Evolutionary conservation across 2,888 invertebrate genomes (phyloP).

Genomic region (Trachelus stipa): DNA sequence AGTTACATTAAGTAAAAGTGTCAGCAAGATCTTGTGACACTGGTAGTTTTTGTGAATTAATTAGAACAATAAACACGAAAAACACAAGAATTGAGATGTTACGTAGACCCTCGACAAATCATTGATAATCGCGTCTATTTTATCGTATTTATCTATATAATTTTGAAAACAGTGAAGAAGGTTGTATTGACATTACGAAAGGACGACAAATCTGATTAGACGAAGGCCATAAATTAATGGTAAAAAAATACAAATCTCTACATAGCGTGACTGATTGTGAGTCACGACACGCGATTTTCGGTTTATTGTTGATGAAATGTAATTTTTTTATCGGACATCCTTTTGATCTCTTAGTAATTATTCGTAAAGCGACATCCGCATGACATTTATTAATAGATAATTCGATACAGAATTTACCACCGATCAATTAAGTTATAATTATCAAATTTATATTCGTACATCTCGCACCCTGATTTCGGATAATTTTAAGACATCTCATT

Average conservation of each 20-base stretch:
- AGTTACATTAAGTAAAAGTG: not conserved
- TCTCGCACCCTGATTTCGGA: not conserved
- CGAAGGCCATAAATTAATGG: too few species aligned
- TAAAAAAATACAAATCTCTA: too few species aligned
- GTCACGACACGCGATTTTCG: too few species aligned
- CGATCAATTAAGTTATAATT: not conserved
- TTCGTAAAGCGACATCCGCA: not conserved
- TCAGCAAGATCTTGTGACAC: not conserved
- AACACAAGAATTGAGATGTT: not conserved
- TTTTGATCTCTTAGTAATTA: not conserved
- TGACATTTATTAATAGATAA: not conserved
- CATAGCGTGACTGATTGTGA: too few species aligned
- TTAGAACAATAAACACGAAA: too few species aligned
- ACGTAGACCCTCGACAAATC: not conserved
- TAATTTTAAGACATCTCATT: not conserved
- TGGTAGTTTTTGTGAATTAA: too few species aligned
- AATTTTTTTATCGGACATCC: not conserved
- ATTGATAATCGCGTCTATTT: not conserved
- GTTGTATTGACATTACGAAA: not conserved
- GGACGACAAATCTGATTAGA: too few species aligned
- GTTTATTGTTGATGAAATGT: not conserved
- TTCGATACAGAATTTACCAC: not conserved
- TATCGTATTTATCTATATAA: too few species aligned
- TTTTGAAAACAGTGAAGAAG: not conserved
- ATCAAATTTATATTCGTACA: not conserved